Base-by-base conservation (phyloP, 1,140 invertebrate genomes). In the Drosophila azteca region DNA sequence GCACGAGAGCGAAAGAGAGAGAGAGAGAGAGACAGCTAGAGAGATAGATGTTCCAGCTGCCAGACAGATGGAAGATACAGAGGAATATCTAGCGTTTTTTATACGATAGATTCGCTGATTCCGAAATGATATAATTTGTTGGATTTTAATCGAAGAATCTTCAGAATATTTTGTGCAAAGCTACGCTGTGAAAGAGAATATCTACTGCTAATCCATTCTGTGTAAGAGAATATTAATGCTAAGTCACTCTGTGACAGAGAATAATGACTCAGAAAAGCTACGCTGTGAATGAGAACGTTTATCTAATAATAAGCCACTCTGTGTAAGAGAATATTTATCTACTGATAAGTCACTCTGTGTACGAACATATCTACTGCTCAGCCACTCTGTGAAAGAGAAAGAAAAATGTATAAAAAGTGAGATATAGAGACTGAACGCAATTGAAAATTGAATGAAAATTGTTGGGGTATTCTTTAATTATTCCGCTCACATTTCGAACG, bases 401-500 rank as follows among this genome's bases (percentile, higher is more conserved):
- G 44, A 22, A 9, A 15, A n/a, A 13, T 48, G 3, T 2, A 35
- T 39, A 70, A 64, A 73, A 79, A 74, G 67, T 7, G 43, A 31
- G 79, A 20, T 79, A 50, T 75, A 83, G 66, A 45, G 20, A 9
- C 2, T 35, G 9, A 13, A 2, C 4, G 29, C 48, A 22, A 53
- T 66, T 17, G 49, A 53, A 68, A 66, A 66, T 68, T 13, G 5
- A 39, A 13, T 13, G 35, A 8, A 39, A 39, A 5, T 13, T 39
- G 1, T 13, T 13, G 1, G 11, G 61, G 7, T 54, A 26, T 66
- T 24, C 50, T 76, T 76, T 57, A 73, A 75, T 73, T 79, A 88
- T 88, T 88, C 83, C 49, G 51, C 76, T 83, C 83, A 88, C 83
- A 88, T 88, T 65, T 44, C 52, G 49, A 60, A 65, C 65, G 65